phyloP scores from a whole-genome alignment of 2,797 vertebrate genomes.

The Lates japonicus region DNA sequence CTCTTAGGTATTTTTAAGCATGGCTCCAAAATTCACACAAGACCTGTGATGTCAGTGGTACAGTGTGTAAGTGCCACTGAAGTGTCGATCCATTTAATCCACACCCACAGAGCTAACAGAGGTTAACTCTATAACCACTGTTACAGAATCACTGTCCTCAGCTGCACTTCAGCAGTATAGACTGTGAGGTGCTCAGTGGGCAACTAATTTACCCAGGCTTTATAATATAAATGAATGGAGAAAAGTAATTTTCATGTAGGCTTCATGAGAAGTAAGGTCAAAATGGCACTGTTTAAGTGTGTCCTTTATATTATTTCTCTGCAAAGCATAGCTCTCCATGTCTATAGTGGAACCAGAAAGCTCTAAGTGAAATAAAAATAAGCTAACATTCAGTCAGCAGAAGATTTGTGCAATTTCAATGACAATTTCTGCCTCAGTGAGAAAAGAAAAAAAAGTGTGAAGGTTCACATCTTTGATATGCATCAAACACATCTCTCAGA shows the following conservation, averaged over 20 bases:
- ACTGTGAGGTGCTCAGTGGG: not conserved
- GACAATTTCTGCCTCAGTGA: not conserved
- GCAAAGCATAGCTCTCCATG: not conserved
- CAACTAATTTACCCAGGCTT: not conserved
- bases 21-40: not conserved
- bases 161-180: not conserved
- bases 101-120: not conserved
- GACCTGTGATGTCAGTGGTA: not conserved
- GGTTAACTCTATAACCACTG: not conserved
- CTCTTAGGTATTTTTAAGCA: too few species aligned
- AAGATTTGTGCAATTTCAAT: not conserved
- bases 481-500: not conserved
- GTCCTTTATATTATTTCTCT: not conserved
- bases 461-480: not conserved
- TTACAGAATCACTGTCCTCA: not conserved
- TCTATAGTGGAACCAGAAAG: not conserved
- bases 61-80: not conserved
- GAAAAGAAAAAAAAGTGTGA: not conserved
- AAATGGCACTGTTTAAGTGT: not conserved
- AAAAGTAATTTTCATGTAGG: not conserved
- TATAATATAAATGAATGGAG: not conserved
- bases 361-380: too few species aligned
- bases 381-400: too few species aligned
- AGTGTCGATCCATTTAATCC: not conserved
- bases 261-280: not conserved